These are phyloP conservation scores for Anarhynchus alexandrinus DNA, from an alignment of 2,113 vertebrate species.

Conservation along the genomic window DNA sequence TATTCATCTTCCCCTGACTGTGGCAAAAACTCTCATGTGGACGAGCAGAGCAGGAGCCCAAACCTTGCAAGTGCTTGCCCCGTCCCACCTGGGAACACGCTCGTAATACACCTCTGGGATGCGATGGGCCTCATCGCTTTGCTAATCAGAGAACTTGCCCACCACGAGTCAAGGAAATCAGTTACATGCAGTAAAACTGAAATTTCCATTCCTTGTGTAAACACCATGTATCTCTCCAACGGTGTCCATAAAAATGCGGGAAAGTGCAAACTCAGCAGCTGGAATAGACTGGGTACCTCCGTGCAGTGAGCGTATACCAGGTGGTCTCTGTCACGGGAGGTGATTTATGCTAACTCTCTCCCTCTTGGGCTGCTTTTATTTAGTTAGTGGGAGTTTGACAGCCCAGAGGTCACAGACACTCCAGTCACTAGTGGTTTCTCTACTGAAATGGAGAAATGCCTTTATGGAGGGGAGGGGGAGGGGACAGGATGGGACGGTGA, in stretches of 20 bases:
- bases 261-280: slow-evolving; percentile 58
- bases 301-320: slow-evolving; percentile 48
- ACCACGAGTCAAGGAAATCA: neutral
- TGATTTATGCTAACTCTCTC: slow-evolving; percentile 68
- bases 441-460: slow-evolving; percentile 63
- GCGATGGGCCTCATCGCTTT: neutral
- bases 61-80: neutral
- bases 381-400: slow-evolving; percentile 69
- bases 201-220: slow-evolving; percentile 63
- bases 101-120: accelerated
- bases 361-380: slow-evolving; percentile 73
- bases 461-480: slow-evolving; percentile 41
- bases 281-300: slow-evolving; percentile 34
- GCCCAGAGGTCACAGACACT: slow-evolving; percentile 70
- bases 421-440: slow-evolving; percentile 69
- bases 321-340: slow-evolving; percentile 69
- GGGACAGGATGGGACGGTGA: neutral
- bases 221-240: slow-evolving; percentile 40
- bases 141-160: neutral
- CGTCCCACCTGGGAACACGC: neutral
- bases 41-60: neutral
- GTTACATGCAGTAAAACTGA: neutral
- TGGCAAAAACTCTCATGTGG: neutral
- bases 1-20: neutral
- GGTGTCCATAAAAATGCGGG: slow-evolving; percentile 39